A percentile compares a stretch with the other conserved stretches of the same genome.
Conservation (phyloP, 2,113 vertebrate species). For the Camelus bactrianus region DNA sequence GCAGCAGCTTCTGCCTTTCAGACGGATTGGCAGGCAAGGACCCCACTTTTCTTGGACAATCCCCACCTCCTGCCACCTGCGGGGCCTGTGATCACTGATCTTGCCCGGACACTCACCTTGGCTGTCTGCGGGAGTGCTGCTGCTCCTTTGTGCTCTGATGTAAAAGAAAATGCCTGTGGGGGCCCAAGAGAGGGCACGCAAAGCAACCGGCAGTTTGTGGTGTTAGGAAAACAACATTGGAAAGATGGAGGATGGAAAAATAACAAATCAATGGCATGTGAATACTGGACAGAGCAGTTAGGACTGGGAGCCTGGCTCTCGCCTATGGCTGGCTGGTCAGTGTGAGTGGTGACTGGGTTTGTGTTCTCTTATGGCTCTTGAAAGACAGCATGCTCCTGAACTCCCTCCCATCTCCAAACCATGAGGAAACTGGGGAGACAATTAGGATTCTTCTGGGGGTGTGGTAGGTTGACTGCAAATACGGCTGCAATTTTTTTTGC, state of each 20-base stretch:
- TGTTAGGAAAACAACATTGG: neutral
- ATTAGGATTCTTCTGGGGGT: neutral
- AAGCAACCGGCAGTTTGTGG: neutral
- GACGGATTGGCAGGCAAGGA: neutral
- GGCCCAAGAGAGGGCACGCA: neutral
- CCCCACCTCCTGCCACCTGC: neutral
- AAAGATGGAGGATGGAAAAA: constrained; percentile 1
- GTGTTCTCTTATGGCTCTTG: neutral
- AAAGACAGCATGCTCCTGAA: neutral
- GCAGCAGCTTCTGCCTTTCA: neutral
- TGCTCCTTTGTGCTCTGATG: neutral
- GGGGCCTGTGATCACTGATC: constrained; percentile 32
- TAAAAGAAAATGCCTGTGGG: constrained; percentile 39
- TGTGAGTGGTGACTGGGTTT: neutral
- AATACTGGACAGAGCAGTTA: neutral
- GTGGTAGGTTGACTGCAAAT: neutral
- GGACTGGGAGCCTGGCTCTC: neutral
- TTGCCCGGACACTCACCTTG: neutral
- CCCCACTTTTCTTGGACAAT: neutral
- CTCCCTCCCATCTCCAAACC: neutral
- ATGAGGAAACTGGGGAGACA: neutral
- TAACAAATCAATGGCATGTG: constrained; percentile 44
- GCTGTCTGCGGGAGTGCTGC: neutral
- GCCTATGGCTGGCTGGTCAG: neutral
- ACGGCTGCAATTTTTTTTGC: neutral